A percentile compares a stretch with the other conserved stretches of the same genome.
Conservation (phyloP, 1,140 invertebrate species). For the Mesaphorura yosii region DNA sequence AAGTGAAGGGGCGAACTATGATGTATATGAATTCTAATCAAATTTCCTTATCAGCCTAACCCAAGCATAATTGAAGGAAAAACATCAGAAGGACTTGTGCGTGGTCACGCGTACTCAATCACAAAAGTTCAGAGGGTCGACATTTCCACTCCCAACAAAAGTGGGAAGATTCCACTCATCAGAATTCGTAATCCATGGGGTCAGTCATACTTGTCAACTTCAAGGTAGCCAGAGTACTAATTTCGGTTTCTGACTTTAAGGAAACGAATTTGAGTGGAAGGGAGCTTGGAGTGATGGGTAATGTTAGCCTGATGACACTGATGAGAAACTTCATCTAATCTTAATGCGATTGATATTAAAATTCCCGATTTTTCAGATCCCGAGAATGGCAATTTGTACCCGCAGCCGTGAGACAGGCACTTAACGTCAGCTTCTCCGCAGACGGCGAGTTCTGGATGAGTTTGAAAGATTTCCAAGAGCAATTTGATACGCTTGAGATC, state of each 20-base stretch:
- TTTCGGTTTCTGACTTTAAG: no score
- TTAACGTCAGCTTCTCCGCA: conserved; percentile 75
- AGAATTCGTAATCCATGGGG: conserved; percentile 95
- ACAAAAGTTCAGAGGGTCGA: conserved; percentile 82
- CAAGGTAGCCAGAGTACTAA: no score
- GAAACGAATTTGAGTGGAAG: conserved; percentile 96
- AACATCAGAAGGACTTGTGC: conserved; percentile 77
- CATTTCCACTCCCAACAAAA: conserved; percentile 66
- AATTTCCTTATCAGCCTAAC: conserved; percentile 51
- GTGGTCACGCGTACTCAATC: conserved; percentile 79
- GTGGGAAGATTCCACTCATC: conserved; percentile 72
- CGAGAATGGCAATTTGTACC: conserved; percentile 87
- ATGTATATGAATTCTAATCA: background rate
- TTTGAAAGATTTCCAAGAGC: conserved; percentile 62
- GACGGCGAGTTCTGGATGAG: conserved; percentile 99
- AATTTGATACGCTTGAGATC: conserved; percentile 74
- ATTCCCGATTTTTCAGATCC: conserved; percentile 16
- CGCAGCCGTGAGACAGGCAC: conserved; percentile 68
- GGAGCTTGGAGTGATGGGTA: conserved; percentile 90
- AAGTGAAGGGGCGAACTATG: background rate
- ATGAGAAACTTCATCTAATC: no score
- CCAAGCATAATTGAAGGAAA: conserved; percentile 73
- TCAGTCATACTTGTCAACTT: no score
- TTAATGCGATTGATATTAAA: background rate
- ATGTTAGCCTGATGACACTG: conserved; percentile 20